phyloP scores from a whole-genome alignment of 30 jellyfish, hydroid and myxozoan genomes.

The Haliclystus octoradiatus region DNA sequence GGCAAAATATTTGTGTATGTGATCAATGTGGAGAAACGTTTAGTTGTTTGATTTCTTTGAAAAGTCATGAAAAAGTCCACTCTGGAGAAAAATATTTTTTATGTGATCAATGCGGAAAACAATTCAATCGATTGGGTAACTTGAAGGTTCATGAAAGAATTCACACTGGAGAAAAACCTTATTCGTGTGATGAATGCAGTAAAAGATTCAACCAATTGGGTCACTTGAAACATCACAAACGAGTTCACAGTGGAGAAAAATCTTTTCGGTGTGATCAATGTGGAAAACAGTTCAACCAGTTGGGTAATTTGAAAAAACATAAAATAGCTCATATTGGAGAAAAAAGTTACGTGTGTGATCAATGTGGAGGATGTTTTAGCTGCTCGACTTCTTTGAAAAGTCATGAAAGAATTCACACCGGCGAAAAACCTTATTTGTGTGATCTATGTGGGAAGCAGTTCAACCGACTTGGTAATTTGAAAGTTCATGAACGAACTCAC shows the following conservation, averaged over 20 bases:
- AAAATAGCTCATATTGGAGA: conserved; percentile 14
- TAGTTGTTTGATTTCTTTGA: background rate
- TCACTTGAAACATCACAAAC: conserved; percentile 9
- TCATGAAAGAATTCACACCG: conserved; percentile 1
- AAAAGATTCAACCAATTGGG: conserved; percentile 3
- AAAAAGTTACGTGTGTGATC: conserved; percentile 15
- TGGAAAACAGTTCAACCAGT: conserved; percentile 11
- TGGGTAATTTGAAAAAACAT: conserved; percentile 8
- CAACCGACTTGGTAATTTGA: background rate
- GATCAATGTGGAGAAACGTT: too few relatives aligned
- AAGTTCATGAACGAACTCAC: conserved; percentile 7
- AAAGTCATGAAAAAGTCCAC: background rate
- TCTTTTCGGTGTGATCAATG: conserved; percentile 13
- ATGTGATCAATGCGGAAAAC: conserved; percentile 5
- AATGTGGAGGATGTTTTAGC: conserved; percentile 17
- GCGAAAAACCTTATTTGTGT: background rate
- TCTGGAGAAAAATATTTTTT: background rate
- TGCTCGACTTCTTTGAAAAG: background rate
- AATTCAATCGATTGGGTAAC: background rate
- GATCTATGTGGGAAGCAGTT: conserved; percentile 11
- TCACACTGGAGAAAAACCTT: conserved; percentile 18
- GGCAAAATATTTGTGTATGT: too few relatives aligned
- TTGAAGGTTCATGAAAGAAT: conserved; percentile 3
- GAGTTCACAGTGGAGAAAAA: conserved; percentile 10
- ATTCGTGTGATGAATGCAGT: conserved; percentile 9